Base-by-base conservation (phyloP, 2,888 invertebrate genomes). In the Thera britannica region DNA sequence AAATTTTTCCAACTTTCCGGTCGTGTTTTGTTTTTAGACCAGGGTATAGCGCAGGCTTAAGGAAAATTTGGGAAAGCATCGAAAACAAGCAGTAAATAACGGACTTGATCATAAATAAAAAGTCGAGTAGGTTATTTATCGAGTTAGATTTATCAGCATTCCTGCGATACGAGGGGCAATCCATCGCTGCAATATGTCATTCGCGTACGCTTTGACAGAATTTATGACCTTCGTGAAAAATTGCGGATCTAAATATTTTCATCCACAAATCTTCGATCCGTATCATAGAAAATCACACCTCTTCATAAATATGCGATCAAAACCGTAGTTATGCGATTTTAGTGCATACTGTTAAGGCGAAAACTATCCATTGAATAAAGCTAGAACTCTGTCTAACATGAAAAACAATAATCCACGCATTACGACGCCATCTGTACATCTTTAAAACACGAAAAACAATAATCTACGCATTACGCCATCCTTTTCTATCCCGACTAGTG, bases 61-160 rank as follows among this genome's bases (percentile, higher is more conserved):
- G 9, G 44, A 46, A 44, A 46, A 46, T 8, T 46, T 46, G 9
- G 7, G 2, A 46, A 46, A 46, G 44, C 9, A 9, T 41, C 5
- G 41, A 41, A 7, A 9, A 46, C 8, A 46, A 46, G 44, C 7
- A 46, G 44, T 46, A 46, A 8, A 9, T 8, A 46, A 46, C 6
- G 8, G 44, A 7, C 9, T 46, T 7, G 9, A 46, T 46, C 34
- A 52, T 52, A 52, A 52, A 52, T 52, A 52, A 34, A 51, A 51
- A 52, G 7, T 9, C 7, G 3, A 9, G 52, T 52, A 51, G 49
- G 49, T 49, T 12, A 23, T 34, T 52, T 34, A 52, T 52, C 34
- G 52, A 36, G 58, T 34, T 48, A 58, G 58, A 67, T 67, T 58
- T 67, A 62, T 35, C 64, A 7, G 62, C 36, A 61, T 66, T 44